Percentiles rank a stretch among this genome's conserved stretches.
phyloP scores from a whole-genome alignment of 2,888 invertebrate genomes.

The Lamellibrachia satsuma region DNA sequence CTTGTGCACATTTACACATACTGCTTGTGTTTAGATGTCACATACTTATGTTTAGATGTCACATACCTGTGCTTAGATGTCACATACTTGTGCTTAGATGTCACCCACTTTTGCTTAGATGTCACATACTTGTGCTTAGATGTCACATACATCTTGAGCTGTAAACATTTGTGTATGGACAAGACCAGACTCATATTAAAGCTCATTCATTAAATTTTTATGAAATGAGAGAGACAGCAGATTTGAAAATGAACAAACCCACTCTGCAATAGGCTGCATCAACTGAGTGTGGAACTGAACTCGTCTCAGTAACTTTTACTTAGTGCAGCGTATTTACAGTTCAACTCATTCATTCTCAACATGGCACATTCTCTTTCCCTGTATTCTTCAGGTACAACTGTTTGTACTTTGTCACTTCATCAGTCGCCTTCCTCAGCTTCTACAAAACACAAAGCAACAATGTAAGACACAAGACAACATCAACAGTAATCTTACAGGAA shows the following conservation, averaged over 20 bases:
- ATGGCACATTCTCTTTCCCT: background rate
- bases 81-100: background rate
- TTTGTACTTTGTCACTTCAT: background rate
- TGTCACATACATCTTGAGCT: background rate
- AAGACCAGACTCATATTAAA: background rate
- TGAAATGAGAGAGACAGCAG: no score
- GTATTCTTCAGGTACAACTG: slow-evolving; percentile 4
- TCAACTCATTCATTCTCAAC: background rate
- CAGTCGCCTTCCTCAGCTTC: background rate
- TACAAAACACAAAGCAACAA: background rate
- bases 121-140: background rate
- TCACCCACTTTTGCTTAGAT: background rate
- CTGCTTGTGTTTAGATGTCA: background rate
- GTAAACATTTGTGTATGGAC: background rate
- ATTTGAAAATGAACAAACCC: no score
- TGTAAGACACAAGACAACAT: background rate
- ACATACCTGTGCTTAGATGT: no score
- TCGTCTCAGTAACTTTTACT: no score
- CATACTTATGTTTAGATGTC: background rate
- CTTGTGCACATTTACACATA: no score
- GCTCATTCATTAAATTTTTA: no score
- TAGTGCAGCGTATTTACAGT: background rate
- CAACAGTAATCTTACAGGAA: no score
- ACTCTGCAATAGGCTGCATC: no score
- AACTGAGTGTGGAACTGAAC: no score